Evolutionary conservation across 2,888 invertebrate genomes (phyloP).

Genomic region (Trissolcus brochymenae): DNA sequence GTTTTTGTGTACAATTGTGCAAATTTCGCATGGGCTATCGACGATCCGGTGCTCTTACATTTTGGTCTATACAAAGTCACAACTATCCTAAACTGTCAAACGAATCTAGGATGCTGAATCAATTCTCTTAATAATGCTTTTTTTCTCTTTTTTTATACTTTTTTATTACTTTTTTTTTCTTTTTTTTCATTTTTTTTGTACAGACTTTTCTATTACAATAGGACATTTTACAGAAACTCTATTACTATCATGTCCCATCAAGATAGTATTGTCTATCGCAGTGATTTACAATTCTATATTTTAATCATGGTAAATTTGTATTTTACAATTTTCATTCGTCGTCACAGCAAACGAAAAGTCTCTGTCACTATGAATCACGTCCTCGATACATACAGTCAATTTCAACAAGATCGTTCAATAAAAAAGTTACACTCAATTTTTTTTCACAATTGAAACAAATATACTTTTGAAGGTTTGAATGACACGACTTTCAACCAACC

Average conservation of each 20-base stretch:
- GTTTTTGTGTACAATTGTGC: slow-evolving; percentile 25
- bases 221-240: slow-evolving; percentile 56
- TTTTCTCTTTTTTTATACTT: slow-evolving; percentile 7
- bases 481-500: not conserved
- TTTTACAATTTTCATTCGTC: slow-evolving; percentile 8
- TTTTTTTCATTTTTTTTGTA: slow-evolving; percentile 9
- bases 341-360: too few species aligned
- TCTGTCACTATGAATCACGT: too few species aligned
- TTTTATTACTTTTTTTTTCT: not conserved
- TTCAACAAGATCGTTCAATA: too few species aligned
- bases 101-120: slow-evolving; percentile 48
- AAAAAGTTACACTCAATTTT: too few species aligned
- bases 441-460: too few species aligned
- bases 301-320: slow-evolving; percentile 10
- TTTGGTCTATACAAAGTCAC: slow-evolving; percentile 41
- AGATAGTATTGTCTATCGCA: slow-evolving; percentile 72
- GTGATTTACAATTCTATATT: slow-evolving; percentile 59
- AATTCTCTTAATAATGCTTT: slow-evolving; percentile 17
- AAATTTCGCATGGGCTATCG: slow-evolving; percentile 3
- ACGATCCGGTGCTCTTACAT: slow-evolving; percentile 15
- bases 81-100: slow-evolving; percentile 62
- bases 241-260: slow-evolving; percentile 57
- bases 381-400: too few species aligned
- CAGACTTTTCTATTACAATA: slow-evolving; percentile 33
- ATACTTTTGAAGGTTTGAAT: too few species aligned